These are phyloP conservation scores for Cricetomys ansorgei DNA, from an alignment of 2,113 vertebrate genomes.

Conservation along the genomic window DNA sequence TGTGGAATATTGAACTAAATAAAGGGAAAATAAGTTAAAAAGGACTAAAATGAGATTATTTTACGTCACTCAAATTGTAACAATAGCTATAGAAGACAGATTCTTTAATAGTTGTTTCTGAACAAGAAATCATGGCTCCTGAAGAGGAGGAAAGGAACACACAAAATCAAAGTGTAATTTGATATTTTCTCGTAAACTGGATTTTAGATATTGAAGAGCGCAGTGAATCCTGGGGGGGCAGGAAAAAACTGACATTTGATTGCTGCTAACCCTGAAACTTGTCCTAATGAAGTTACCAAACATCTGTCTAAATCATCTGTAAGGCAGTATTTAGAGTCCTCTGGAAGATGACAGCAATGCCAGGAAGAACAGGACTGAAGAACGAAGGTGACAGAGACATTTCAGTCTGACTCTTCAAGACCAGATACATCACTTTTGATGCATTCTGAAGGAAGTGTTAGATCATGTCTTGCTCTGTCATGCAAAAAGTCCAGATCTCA, in stretches of 20 bases:
- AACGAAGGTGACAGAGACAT: neutral
- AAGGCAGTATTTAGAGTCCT: neutral
- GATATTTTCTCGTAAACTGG: neutral
- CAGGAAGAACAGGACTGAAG: neutral
- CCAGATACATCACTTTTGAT: neutral
- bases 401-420: neutral
- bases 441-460: neutral
- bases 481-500: neutral
- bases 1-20: neutral
- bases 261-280: neutral
- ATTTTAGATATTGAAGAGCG: neutral
- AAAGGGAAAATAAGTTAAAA: neutral
- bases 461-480: neutral
- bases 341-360: neutral
- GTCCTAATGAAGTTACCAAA: neutral
- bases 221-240: neutral
- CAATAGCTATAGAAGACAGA: too few relatives aligned
- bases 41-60: neutral
- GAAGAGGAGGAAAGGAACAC: neutral
- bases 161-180: fast-evolving
- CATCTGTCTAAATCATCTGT: neutral
- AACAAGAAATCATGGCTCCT: neutral
- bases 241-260: neutral
- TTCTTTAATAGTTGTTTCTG: neutral
- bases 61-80: neutral